Conservation (phyloP, 2,113 vertebrate species). For the Perognathus longimembris region DNA sequence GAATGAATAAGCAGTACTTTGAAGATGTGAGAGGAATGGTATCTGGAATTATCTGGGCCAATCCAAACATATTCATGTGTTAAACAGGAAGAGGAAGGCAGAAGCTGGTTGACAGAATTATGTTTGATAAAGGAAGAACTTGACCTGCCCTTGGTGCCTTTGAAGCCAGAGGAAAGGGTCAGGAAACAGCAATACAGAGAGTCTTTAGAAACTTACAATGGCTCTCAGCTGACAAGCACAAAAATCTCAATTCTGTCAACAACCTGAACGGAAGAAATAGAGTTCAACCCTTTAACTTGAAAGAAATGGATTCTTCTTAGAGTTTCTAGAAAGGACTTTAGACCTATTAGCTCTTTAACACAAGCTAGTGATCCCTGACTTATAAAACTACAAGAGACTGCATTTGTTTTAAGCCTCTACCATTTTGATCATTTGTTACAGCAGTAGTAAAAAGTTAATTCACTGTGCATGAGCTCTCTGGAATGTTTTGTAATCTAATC, state of each 20-base stretch:
- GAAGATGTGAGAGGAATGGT: neutral
- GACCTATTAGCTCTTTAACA: neutral
- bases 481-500: neutral
- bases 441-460: neutral
- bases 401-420: neutral
- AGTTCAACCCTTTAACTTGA: neutral
- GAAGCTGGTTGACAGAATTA: fast-evolving
- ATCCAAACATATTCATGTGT: neutral
- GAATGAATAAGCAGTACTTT: neutral
- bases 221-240: neutral
- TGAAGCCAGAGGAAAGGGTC: neutral
- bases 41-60: neutral
- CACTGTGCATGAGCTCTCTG: neutral
- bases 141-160: neutral
- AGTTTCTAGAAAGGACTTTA: neutral
- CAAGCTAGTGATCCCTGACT: neutral
- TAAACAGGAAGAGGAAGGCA: neutral
- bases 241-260: neutral
- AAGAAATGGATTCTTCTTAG: neutral
- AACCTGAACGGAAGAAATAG: neutral
- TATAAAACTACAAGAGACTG: neutral
- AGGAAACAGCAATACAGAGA: neutral
- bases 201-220: neutral
- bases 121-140: neutral
- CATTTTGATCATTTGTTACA: neutral